Base-by-base conservation (phyloP, 2,797 vertebrate species). In the Zalophus californianus region DNA sequence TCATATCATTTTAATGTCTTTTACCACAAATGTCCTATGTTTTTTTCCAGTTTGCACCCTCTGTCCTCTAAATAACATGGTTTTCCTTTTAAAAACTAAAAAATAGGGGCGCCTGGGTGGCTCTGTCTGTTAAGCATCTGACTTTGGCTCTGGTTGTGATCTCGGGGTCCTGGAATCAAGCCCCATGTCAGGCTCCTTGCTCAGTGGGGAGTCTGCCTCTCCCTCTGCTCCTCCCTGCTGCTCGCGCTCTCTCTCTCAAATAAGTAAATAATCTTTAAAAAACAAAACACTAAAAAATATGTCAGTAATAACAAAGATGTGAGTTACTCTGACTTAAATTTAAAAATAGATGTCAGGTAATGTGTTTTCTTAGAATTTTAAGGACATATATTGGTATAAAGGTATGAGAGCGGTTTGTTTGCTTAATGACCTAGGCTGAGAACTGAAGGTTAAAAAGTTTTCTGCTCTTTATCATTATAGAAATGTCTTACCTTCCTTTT, bases 61-160 rank as follows among this genome's bases (percentile, higher is more conserved):
- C 50, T 92, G 41, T 73, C 21, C 50, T 90, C 62, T 16, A 84
- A 72, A 92, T 95, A 94, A 79, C 44, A 62, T 87, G 96, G n/a
- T 58, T 86, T 13, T 25, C 23, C 66, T 66, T 96, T 95, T 50
- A 75, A 93, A 90, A 79, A 83, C 70, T 68, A 35, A 78, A 78
- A 41, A 68, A 21, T 68, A 35, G n/a, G n/a, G 66, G 66, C 4
- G 1, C 66, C 66, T 68, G n/a, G 66, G 66, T 68, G 66, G 8
- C 66, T 68, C 9, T 20, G 32, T 20, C 3, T 9, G n/a, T 68
- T 35, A 68, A 68, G 66, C 16, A 9, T 35, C 66, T 35, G 66
- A 2, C 66, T 35, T 68, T 0, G 4, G 66, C n/a, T 68, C 66
- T 9, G 9, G 66, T 68, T 18, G 13, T 68, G 16, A 68, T 68